Base-by-base conservation (phyloP, 1,140 invertebrate species). In the Gonatopus flavifemur region DNA sequence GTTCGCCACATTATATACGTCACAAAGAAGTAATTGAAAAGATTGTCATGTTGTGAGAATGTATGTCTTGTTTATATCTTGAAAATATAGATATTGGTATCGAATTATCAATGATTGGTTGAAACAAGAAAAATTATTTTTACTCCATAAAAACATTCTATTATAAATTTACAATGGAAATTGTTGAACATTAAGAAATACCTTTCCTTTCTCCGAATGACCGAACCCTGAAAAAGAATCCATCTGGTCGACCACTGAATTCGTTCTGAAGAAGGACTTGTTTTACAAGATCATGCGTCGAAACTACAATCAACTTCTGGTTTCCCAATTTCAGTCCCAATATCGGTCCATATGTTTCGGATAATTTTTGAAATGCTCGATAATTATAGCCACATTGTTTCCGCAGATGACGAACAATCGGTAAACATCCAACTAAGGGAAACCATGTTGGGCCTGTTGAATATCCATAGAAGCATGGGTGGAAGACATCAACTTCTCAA, bases 221-320 rank as follows among this genome's bases (percentile, higher is more conserved):
- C 52, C 87, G 73, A 16, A 86, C 68, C 24, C 78, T 70, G 50
- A 86, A 86, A 61, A 87, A 84, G 55, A 86, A 86, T 39, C 86
- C 86, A 65, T 86, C 80, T 0, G 88, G 88, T 48, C 88, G 78
- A 3, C 84, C 86, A 33, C 86, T 82, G 47, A 89, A 87, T 33
- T 86, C 84, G 6, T 87, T 83, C 28, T 73, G 79, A 2, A 72
- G 70, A 1, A 84, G 72, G 6, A 83, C 80, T 57, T 87, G 82
- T 52, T 80, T 84, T 0, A 87, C 82, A 1, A 81, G 67, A 31
- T 84, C 78, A 49, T 80, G 76, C 1, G 83, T 82, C n/a, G 81
- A 84, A 1, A 88, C 78, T 4, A 86, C 62, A 1, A 89, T 82
- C 0, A 88, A 62, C 20, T 81, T 73, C 31, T 83, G 73, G 8